Conservation (phyloP, 2,113 vertebrate species). For the Entomyzon cyanotis region DNA sequence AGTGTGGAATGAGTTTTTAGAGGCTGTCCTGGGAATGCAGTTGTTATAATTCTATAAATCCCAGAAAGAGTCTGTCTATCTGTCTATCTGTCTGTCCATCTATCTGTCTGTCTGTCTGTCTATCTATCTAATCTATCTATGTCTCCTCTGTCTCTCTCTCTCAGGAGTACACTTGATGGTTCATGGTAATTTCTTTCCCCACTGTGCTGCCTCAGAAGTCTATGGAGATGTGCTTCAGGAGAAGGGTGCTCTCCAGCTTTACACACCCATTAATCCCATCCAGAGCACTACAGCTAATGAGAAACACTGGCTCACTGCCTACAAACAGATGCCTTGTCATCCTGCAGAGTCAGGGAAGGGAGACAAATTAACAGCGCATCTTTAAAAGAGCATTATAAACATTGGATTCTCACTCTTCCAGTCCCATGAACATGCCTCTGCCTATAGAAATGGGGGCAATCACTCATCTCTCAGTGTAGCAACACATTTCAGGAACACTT, state of each 20-base stretch:
- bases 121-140: background rate
- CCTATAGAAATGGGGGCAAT: background rate
- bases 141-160: background rate
- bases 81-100: no score
- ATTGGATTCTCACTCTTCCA: background rate
- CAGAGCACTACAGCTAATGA: background rate
- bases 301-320: background rate
- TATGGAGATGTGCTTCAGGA: background rate
- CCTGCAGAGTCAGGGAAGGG: background rate
- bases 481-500: background rate
- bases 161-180: background rate
- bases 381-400: background rate
- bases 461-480: background rate
- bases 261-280: fast-evolving
- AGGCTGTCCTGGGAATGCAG: background rate
- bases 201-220: background rate
- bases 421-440: background rate
- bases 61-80: background rate
- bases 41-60: background rate
- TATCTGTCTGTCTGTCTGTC: background rate
- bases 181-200: background rate
- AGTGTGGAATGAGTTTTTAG: background rate
- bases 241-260: background rate
- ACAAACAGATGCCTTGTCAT: background rate
- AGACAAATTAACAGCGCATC: background rate